Percentiles rank a stretch among this genome's conserved stretches.
Conservation (phyloP, 2,113 vertebrate species). For the Irena cyanogastra region DNA sequence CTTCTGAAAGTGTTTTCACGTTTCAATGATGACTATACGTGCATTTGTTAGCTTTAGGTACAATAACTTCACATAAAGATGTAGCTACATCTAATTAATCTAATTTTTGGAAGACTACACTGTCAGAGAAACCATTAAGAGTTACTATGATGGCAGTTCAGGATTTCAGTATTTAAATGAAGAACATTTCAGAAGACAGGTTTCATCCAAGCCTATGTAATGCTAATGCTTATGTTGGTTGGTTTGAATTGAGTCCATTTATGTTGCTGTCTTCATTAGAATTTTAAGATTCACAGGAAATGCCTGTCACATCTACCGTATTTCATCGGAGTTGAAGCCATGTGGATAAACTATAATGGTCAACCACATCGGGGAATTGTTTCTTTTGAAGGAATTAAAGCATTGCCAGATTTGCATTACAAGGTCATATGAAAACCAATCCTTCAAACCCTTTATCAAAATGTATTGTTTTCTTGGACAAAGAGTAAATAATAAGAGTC, state of each 20-base stretch:
- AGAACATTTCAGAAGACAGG: slow-evolving; percentile 52
- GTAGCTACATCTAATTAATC: not conserved
- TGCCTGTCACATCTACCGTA: slow-evolving; percentile 63
- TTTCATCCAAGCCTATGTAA: slow-evolving; percentile 28
- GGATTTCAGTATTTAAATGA: slow-evolving; percentile 56
- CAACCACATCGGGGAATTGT: slow-evolving; percentile 48
- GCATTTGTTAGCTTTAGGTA: not conserved
- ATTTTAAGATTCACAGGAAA: slow-evolving; percentile 65
- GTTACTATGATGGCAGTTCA: slow-evolving; percentile 42
- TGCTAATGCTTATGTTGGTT: slow-evolving; percentile 40
- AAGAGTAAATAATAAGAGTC: slow-evolving; percentile 35
- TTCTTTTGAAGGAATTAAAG: slow-evolving; percentile 46
- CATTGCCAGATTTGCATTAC: slow-evolving; percentile 59
- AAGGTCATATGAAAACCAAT: slow-evolving; percentile 52
- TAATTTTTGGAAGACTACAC: slow-evolving; percentile 13
- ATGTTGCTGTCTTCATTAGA: slow-evolving; percentile 35
- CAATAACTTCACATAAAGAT: not conserved
- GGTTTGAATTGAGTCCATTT: slow-evolving; percentile 33
- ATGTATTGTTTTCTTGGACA: slow-evolving; percentile 17
- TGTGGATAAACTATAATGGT: slow-evolving; percentile 63
- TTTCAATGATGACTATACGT: not conserved
- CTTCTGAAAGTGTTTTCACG: not conserved
- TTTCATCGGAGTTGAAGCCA: slow-evolving; percentile 42
- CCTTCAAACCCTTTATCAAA: slow-evolving; percentile 47
- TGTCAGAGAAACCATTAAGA: slow-evolving; percentile 47